These are phyloP conservation scores for Characodon lateralis DNA, from an alignment of 2,797 vertebrate genomes.

Conservation along the genomic window DNA sequence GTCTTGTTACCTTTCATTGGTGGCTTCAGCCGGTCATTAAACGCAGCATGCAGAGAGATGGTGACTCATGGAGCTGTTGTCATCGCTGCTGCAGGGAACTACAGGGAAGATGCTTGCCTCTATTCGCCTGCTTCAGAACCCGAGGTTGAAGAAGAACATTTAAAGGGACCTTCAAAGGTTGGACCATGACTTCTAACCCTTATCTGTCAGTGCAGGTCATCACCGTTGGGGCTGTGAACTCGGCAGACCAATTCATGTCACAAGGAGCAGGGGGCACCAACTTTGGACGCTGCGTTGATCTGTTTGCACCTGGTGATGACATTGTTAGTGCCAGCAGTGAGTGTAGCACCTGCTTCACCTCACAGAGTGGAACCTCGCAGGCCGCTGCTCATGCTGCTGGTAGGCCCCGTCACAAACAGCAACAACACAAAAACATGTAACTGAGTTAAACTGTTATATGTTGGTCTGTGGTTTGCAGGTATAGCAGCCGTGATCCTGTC, in stretches of 20 bases:
- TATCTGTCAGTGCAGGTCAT: conserved; percentile 82
- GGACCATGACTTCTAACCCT: background rate
- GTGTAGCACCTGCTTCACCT: conserved; percentile 88
- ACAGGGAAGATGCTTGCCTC: conserved; percentile 88
- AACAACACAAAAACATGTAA: background rate
- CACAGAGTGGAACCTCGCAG: conserved; percentile 88
- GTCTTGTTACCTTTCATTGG: conserved; percentile 84
- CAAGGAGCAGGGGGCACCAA: conserved; percentile 87
- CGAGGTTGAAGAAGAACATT: conserved; percentile 72
- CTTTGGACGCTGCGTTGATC: conserved; percentile 87
- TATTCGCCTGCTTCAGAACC: conserved; percentile 90
- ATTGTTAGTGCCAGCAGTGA: conserved; percentile 90
- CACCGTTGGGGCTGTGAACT: conserved; percentile 88
- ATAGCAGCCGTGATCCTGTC: conserved; percentile 85
- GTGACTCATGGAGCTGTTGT: conserved; percentile 73
- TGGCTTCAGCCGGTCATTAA: conserved; percentile 81
- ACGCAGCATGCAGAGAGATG: conserved; percentile 79
- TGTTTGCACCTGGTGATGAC: conserved; percentile 91
- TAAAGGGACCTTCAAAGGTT: background rate
- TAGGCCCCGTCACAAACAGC: conserved; percentile 3
- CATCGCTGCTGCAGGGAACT: conserved; percentile 88
- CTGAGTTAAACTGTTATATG: background rate
- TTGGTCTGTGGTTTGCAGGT: conserved; percentile 71
- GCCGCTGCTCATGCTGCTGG: conserved; percentile 89
- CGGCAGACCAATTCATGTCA: conserved; percentile 82